Base-by-base conservation (phyloP, 2,113 vertebrate genomes). In the Malurus cyaneus region DNA sequence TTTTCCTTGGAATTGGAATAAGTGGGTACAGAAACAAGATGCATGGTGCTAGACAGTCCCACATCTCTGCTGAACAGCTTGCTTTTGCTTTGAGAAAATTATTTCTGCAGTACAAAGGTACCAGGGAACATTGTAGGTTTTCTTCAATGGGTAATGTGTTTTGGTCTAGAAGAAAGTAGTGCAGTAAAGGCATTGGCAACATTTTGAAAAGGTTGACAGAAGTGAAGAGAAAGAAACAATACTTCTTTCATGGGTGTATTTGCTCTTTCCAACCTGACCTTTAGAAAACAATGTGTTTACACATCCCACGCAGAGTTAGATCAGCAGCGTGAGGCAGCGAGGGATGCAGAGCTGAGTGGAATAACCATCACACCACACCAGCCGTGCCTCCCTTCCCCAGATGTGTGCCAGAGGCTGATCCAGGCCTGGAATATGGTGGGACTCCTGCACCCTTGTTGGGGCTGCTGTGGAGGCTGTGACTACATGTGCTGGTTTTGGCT, bases 261-360 rank as follows among this genome's bases (percentile, higher is more conserved):
- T 64, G 18, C 18, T 91, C n/a, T 93, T 93, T 95, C 85, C 79
- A 91, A 44, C 1, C 0, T 77, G 79, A 94, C 79, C 89, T 96
- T 96, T 93, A 70, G 31, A 83, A 83, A 91, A 41, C 44, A 74
- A 32, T 46, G 31, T 95, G 67, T 95, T 96, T 93, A 90, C 60
- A 64, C 76, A 49, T 78, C 89, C 52, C 44, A 36, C 87, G 56
- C 42, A 29, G 31, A 92, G 42, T 26, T 57, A 65, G 21, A 36
- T 52, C 39, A 66, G 49, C 59, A 49, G 14, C 2, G 5, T 23
- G 44, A 93, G 50, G 31, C 56, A n/a, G 39, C 8, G 59, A 88
- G 29, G 49, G n/a, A 32, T 31, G 19, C 32, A 70, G 64, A 59
- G 36, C 50, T 2, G 8, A 36, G 65, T 2, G 2, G 9, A 24